Base-by-base conservation (phyloP, 2,888 invertebrate species). In the Caenorhabditis sulstoni region DNA sequence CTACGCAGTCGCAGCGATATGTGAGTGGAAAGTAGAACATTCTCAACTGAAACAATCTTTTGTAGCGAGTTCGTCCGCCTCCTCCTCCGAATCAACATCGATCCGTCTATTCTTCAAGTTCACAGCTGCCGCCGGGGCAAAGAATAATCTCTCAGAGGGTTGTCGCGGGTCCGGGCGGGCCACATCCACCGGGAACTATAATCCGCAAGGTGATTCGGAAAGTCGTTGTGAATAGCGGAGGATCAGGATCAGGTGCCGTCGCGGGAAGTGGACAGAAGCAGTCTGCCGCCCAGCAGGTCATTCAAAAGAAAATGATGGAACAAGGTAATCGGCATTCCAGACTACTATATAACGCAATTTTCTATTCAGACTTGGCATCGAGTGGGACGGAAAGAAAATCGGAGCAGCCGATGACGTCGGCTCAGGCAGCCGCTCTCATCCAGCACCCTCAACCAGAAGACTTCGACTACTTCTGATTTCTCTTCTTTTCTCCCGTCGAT, bases 261-360 rank as follows among this genome's bases (percentile, higher is more conserved):
- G 29, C 7, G 7, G 29, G 29, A 29, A 7, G 9, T 11, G 58
- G 50, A 16, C 39, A n/a, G 53, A 71, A 71, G 23, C 71, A 47
- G 22, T 62, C 62, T 5, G 57, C 71, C 0, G 71, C 71, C 14
- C 71, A 71, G 23, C 71, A 71, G 23, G 71, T 71, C 5, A 71
- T 71, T 22, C 71, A 71, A 20, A 71, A 57, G 57, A 71, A 57
- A n/a, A 62, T 62, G 64, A 44, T 61, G 71, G 71, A 71, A 45
- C 71, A 71, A 45, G 20, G 12, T 18, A 57, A 18, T 57, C 20
- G 9, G 1, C 16, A 16, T 12, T 8, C 37, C 11, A 4, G 22
- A 5, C 0, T 37, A n/a, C n/a, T n/a, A n/a, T n/a, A n/a, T n/a
- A n/a, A n/a, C n/a, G n/a, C n/a, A n/a, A n/a, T n/a, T n/a, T n/a